Evolutionary conservation across 2,888 invertebrate species (phyloP).

Genomic region (Bedellia somnulentella): DNA sequence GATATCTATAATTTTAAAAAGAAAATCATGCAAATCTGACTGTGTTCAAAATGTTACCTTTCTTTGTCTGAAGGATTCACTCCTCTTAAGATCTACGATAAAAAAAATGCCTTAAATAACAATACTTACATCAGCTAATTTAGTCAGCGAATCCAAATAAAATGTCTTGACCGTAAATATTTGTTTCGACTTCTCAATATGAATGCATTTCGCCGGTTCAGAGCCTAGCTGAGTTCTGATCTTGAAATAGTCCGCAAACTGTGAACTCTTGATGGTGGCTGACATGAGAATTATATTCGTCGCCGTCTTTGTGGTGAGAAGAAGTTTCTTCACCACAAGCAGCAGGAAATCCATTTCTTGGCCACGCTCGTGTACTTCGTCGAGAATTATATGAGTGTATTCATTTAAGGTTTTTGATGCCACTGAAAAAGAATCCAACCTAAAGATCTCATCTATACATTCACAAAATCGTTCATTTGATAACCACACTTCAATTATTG

Average conservation of each 20-base stretch:
- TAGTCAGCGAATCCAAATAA: slow-evolving; percentile 60
- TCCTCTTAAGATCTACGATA: too few relatives aligned
- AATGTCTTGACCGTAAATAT: slow-evolving; percentile 62
- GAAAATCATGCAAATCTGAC: too few relatives aligned
- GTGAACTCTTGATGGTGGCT: slow-evolving; percentile 80
- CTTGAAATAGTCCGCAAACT: slow-evolving; percentile 70
- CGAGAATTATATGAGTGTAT: slow-evolving; percentile 88
- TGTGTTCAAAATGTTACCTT: too few relatives aligned
- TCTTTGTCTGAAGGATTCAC: too few relatives aligned
- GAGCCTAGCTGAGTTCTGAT: slow-evolving; percentile 23
- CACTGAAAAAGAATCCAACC: slow-evolving; percentile 51
- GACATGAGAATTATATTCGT: slow-evolving; percentile 80
- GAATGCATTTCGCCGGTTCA: slow-evolving; percentile 33
- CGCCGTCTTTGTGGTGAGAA: slow-evolving; percentile 53
- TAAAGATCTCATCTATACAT: neutral
- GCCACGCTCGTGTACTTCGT: slow-evolving; percentile 93
- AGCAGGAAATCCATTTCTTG: slow-evolving; percentile 91
- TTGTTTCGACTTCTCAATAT: slow-evolving; percentile 44
- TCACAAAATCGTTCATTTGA: neutral
- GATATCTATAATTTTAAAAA: too few relatives aligned
- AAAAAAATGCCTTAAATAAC: too few relatives aligned
- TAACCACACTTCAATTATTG: too few relatives aligned
- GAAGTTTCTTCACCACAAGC: slow-evolving; percentile 76
- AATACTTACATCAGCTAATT: slow-evolving; percentile 52
- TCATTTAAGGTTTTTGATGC: slow-evolving; percentile 68